These are phyloP conservation scores for Boulengeromyrus knoepffleri DNA, from an alignment of 2,113 vertebrate species.

Conservation along the genomic window DNA sequence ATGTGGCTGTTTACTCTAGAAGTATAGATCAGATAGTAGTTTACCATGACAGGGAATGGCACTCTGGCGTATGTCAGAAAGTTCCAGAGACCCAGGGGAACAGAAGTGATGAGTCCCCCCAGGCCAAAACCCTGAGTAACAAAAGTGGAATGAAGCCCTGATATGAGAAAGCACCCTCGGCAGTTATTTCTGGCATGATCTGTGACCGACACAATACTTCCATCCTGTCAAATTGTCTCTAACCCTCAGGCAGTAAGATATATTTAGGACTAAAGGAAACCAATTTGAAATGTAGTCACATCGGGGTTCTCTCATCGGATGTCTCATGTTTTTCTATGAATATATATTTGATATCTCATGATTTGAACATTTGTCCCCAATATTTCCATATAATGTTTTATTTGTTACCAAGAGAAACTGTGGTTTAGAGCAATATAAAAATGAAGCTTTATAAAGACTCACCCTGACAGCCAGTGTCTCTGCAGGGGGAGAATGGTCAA, in stretches of 20 bases:
- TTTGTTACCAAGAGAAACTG: background rate
- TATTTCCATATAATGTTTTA: background rate
- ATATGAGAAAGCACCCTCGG: background rate
- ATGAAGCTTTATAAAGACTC: background rate
- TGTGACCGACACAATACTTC: background rate
- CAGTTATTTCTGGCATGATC: background rate
- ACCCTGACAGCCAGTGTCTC: background rate
- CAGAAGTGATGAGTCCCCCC: background rate
- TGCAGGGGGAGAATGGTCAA: background rate
- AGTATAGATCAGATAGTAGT: background rate
- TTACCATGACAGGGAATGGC: background rate
- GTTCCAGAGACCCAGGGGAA: background rate
- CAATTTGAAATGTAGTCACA: background rate
- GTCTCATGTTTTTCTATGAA: background rate
- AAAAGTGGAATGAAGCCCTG: background rate
- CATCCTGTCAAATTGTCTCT: background rate
- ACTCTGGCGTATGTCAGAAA: background rate
- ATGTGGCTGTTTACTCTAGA: background rate
- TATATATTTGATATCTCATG: background rate
- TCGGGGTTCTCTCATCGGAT: background rate
- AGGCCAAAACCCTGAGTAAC: background rate
- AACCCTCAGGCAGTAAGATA: background rate
- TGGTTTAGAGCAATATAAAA: background rate
- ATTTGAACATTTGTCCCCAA: background rate
- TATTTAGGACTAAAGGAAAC: background rate